Evolutionary conservation across 2,113 vertebrate species (phyloP), one percentile per base, ranked within the genome.

Genomic region (Vireo altiloquus): DNA sequence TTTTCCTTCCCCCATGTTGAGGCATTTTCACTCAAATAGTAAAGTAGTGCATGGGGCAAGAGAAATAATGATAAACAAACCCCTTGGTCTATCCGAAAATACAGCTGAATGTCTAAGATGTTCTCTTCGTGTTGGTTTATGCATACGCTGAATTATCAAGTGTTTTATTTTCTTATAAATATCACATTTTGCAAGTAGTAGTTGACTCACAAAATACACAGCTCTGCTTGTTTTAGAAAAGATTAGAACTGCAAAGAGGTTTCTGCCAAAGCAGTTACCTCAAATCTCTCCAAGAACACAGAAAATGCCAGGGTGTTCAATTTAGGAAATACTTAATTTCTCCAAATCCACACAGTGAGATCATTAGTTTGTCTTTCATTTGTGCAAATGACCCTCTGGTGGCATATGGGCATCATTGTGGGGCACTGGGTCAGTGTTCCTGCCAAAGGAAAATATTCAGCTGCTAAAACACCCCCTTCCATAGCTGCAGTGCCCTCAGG

Each of bases 331-430:
- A 74, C 13, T 80, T 70, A 25, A 65, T 92, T 91, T 92, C 61
- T 91, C 63, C 33, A 88, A 66, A 83, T 79, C 59, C 82, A 18
- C 6, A 1, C 3, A 44, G 79, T 86, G 66, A 92, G 50, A 59
- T 94, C 87, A 46, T 86, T 59, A 71, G 75, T 83, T 94, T 92
- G 71, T 33, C 75, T 83, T 90, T 76, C 76, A 77, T 50, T 88
- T 88, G 39, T 81, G 63, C 59, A 70, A 21, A 52, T 70, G 93
- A 85, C 75, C 71, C 79, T 92, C 50, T 7, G 31, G 61, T 88
- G 79, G 68, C 82, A 35, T 56, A 81, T 50, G 61, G 92, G 52
- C 71, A 75, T 81, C 82, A 1, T 56, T 69, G 66, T 66, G 76
- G 61, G 66, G 46, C 92, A 66, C 68, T 80, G 78, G 84, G 85